Evolutionary conservation across 2,113 vertebrate species (phyloP).

Genomic region (Zingel zingel): DNA sequence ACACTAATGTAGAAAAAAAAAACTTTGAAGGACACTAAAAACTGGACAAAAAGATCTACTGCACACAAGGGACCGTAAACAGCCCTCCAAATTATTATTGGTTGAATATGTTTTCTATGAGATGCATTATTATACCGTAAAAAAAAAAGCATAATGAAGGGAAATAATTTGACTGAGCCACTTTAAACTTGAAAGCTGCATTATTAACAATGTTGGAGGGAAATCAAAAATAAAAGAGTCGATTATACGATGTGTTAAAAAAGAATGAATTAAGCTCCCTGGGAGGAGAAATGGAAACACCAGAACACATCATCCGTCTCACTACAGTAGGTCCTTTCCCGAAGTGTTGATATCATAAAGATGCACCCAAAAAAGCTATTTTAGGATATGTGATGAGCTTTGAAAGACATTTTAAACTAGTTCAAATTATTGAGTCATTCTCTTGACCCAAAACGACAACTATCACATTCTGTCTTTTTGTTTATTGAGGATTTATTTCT

Average conservation of each 20-base stretch:
- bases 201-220: background rate
- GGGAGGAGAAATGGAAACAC: conserved; percentile 39
- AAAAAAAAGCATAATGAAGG: conserved; percentile 4
- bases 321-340: background rate
- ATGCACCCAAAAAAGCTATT: conserved; percentile 26
- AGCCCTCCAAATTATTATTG: conserved; percentile 10
- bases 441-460: conserved; percentile 1
- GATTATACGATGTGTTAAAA: conserved; percentile 24
- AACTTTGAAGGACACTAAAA: background rate
- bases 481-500: conserved; percentile 46
- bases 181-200: conserved; percentile 34
- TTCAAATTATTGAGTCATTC: conserved; percentile 29
- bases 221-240: conserved; percentile 37
- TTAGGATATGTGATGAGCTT: conserved; percentile 27
- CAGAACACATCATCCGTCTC: conserved; percentile 12
- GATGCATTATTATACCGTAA: background rate
- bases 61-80: background rate
- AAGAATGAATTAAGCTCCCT: conserved; percentile 10
- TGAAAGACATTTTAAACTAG: conserved; percentile 5
- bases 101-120: background rate
- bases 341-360: conserved; percentile 27
- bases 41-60: background rate
- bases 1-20: background rate
- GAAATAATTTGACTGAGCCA: conserved; percentile 14
- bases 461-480: conserved; percentile 21